Evolutionary conservation across 1,140 invertebrate genomes (phyloP).

Genomic region (Drosophila suzukii): DNA sequence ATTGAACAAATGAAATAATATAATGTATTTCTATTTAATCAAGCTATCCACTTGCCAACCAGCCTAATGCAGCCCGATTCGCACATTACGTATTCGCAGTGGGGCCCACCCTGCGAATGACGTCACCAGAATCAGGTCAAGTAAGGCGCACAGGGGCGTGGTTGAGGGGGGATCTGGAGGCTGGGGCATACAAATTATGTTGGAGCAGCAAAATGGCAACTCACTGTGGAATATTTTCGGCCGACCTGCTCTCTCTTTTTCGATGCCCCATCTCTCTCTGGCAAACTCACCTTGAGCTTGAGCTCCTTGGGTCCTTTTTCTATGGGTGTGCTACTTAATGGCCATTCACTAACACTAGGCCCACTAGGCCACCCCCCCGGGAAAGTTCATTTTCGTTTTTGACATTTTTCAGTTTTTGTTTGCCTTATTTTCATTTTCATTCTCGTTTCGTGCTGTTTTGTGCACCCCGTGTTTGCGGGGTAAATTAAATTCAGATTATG

Average conservation of each 20-base stretch:
- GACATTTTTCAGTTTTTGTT: constrained; percentile 76
- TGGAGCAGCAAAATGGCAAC: constrained; percentile 70
- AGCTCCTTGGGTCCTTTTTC: constrained; percentile 29
- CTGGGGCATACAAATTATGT: constrained; percentile 60
- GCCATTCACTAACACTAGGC: constrained; percentile 41
- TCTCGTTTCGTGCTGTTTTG: constrained; percentile 18
- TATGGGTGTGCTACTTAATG: constrained; percentile 60
- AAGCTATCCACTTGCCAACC: constrained; percentile 32
- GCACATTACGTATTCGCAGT: constrained; percentile 53
- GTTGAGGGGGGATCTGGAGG: background rate
- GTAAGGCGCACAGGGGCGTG: constrained; percentile 2
- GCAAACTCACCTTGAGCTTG: constrained; percentile 57
- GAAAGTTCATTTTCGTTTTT: constrained; percentile 72
- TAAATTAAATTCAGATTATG: constrained; percentile 78
- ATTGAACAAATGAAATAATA: constrained; percentile 18
- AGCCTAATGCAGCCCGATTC: constrained; percentile 42
- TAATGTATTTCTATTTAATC: constrained; percentile 37
- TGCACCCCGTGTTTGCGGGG: constrained; percentile 36
- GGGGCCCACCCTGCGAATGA: constrained; percentile 57
- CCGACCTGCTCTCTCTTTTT: background rate
- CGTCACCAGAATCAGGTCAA: constrained; percentile 78
- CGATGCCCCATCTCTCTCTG: constrained; percentile 7
- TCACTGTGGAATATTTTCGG: constrained; percentile 63
- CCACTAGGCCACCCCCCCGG: constrained; percentile 41
- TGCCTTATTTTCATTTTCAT: constrained; percentile 21